phyloP scores from a whole-genome alignment of 1,140 invertebrate species.

The Drosophila fuyamai region DNA sequence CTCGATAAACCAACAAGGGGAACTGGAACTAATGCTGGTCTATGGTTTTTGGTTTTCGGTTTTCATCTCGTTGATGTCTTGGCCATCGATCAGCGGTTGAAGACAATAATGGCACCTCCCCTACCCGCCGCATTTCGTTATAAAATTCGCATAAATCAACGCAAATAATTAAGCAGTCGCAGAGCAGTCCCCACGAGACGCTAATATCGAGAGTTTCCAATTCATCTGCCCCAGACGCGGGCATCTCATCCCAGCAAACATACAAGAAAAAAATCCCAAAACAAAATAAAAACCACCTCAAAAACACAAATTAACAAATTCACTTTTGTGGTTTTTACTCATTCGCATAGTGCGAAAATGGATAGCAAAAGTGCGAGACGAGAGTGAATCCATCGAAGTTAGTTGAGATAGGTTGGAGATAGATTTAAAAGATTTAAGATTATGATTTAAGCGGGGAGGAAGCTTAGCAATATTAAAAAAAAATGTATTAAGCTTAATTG shows the following conservation, averaged over 20 bases:
- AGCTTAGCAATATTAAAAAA: background rate
- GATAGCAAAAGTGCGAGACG: conserved; percentile 42
- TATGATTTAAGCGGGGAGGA: background rate
- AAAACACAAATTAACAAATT: conserved; percentile 61
- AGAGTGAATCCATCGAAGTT: conserved; percentile 10
- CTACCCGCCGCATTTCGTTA: conserved; percentile 52
- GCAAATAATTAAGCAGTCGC: conserved; percentile 73
- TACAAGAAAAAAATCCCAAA: conserved; percentile 6
- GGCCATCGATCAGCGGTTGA: conserved; percentile 53
- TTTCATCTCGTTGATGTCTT: conserved; percentile 35
- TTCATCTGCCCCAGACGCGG: conserved; percentile 36
- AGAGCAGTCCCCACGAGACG: conserved; percentile 50
- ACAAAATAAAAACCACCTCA: conserved; percentile 40
- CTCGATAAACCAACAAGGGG: conserved; percentile 31
- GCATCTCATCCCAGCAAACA: conserved; percentile 7
- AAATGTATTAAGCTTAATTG: background rate
- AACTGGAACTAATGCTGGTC: conserved; percentile 62
- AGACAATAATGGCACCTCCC: conserved; percentile 56
- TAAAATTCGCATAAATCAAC: conserved; percentile 78
- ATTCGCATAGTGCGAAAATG: conserved; percentile 59
- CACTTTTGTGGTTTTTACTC: conserved; percentile 45
- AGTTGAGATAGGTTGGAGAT: conserved; percentile 49
- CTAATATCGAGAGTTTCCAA: conserved; percentile 59
- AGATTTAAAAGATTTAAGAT: background rate
- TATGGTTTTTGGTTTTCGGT: conserved; percentile 13